Conservation (phyloP, 2,113 vertebrate species). For the Thryonomys swinderianus region DNA sequence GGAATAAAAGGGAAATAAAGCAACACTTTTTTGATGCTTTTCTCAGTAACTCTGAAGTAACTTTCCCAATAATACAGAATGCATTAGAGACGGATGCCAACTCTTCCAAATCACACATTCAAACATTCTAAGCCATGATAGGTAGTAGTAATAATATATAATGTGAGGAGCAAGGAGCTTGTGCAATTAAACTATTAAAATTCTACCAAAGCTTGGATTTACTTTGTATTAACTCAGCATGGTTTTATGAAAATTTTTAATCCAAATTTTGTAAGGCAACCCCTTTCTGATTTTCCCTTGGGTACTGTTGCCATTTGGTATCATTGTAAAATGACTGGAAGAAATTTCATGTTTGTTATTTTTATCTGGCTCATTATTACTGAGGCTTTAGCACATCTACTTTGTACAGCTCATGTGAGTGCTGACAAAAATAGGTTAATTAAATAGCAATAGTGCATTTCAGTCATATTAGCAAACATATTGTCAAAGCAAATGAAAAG, state of each 20-base stretch:
- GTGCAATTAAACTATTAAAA: neutral
- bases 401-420: constrained; percentile 54
- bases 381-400: constrained; percentile 51
- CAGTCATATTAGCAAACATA: constrained; percentile 68
- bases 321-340: constrained; percentile 39
- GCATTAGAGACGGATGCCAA: neutral
- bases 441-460: constrained; percentile 70
- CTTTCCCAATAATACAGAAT: neutral
- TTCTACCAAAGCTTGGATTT: neutral
- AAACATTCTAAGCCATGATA: no score
- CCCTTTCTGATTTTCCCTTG: neutral
- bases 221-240: neutral
- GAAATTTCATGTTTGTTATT: constrained; percentile 66
- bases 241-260: neutral
- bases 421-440: constrained; percentile 81
- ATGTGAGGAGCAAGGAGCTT: neutral
- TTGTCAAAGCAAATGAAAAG: constrained; percentile 69
- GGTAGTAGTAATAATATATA: neutral
- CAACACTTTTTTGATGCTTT: neutral
- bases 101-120: neutral
- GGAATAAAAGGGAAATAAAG: neutral
- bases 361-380: constrained; percentile 63
- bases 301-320: neutral
- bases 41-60: neutral
- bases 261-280: neutral